These are phyloP conservation scores for Ophthalmotilapia sp. DNA, from an alignment of 2,113 vertebrate species.

Conservation along the genomic window DNA sequence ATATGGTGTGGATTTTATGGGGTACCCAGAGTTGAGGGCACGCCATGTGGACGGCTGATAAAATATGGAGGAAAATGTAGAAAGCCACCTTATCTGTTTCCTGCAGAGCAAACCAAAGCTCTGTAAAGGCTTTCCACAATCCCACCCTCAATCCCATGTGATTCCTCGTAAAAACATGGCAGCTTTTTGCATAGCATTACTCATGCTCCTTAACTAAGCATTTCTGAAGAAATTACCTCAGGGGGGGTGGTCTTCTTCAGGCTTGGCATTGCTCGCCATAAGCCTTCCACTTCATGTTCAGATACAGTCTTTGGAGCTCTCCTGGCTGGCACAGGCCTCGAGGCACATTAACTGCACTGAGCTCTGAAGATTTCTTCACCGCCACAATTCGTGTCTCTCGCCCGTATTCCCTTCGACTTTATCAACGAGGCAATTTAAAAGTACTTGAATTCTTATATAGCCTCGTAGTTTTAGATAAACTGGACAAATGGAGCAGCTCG, in stretches of 20 bases:
- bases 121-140: not conserved
- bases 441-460: conserved; percentile 31
- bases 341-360: conserved; percentile 40
- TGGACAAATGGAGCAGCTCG: conserved; percentile 24
- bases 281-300: not conserved
- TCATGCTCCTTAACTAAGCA: conserved; percentile 8
- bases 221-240: not conserved
- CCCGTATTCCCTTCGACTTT: conserved; percentile 20
- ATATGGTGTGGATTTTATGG: not conserved
- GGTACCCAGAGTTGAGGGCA: not conserved
- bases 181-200: not conserved
- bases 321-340: conserved; percentile 27
- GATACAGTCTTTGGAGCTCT: not conserved
- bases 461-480: conserved; percentile 38
- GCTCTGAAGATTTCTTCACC: conserved; percentile 21
- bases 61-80: conserved; percentile 14
- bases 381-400: not conserved
- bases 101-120: conserved; percentile 30
- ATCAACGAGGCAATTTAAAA: conserved; percentile 52
- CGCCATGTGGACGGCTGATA: not conserved
- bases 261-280: not conserved
- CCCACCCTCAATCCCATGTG: conserved; percentile 1
- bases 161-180: conserved; percentile 17
- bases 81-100: conserved; percentile 38
- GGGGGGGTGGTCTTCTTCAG: not conserved